These are phyloP conservation scores for Zeugodacus cucurbitae DNA, from an alignment of 1,140 invertebrate species.

Conservation along the genomic window DNA sequence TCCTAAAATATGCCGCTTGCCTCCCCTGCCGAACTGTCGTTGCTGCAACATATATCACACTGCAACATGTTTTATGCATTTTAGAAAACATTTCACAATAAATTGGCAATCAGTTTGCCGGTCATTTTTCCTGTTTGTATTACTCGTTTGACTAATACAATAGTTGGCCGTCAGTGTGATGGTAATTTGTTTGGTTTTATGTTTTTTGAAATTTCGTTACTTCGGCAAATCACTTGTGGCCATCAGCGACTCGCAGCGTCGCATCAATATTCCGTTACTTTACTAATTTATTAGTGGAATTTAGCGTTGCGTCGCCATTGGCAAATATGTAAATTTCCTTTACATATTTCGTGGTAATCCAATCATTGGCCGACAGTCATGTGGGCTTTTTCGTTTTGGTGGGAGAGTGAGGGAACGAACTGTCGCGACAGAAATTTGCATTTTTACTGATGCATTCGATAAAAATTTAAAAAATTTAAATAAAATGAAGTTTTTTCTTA, in stretches of 20 bases:
- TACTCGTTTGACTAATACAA: background rate
- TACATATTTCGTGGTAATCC: background rate
- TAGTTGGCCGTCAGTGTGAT: background rate
- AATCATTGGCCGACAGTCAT: background rate
- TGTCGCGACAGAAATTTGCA: too few species aligned
- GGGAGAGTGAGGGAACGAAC: too few species aligned
- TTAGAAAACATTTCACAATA: constrained; percentile 25
- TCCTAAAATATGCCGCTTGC: background rate
- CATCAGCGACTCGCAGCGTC: background rate
- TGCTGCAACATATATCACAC: background rate
- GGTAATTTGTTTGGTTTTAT: background rate
- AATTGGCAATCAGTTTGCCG: constrained; percentile 3
- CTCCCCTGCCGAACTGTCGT: background rate
- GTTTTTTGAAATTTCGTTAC: background rate
- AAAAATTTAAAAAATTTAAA: too few species aligned
- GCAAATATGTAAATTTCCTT: background rate
- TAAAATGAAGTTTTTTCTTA: too few species aligned
- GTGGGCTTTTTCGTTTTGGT: too few species aligned
- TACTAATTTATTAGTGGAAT: constrained; percentile 30
- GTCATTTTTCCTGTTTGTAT: background rate
- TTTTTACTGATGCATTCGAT: too few species aligned
- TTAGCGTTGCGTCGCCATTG: background rate
- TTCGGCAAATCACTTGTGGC: background rate
- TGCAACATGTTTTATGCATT: background rate
- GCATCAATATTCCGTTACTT: constrained; percentile 23